Evolutionary conservation across 2,797 vertebrate genomes (phyloP).

Genomic region (Macropodus opercularis): DNA sequence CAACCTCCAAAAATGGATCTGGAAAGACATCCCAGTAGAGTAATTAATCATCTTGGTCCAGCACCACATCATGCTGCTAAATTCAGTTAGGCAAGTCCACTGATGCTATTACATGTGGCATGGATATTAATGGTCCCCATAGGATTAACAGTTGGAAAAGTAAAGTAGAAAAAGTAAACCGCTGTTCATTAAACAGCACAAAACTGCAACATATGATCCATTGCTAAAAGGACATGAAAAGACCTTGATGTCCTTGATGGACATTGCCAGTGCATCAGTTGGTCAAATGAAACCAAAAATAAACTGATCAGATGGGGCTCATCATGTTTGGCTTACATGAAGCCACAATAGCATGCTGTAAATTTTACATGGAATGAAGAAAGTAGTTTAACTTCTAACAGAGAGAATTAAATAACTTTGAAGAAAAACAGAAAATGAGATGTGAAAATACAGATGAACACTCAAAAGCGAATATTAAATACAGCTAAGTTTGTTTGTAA

Average conservation of each 20-base stretch:
- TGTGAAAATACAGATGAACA: no score
- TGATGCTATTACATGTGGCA: background rate
- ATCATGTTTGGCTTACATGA: background rate
- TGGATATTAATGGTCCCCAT: no score
- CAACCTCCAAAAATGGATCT: slow-evolving; percentile 77
- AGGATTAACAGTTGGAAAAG: no score
- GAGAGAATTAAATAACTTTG: no score
- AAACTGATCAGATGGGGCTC: background rate
- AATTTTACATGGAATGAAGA: no score
- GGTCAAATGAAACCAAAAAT: background rate
- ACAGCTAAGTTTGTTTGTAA: no score
- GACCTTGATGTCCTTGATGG: background rate
- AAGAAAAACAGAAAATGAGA: no score
- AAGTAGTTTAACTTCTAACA: background rate
- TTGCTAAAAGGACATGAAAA: background rate
- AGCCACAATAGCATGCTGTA: no score
- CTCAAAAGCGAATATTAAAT: no score
- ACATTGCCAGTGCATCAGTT: background rate
- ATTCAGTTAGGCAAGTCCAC: slow-evolving; percentile 15
- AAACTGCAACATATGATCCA: no score
- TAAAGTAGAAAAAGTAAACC: no score
- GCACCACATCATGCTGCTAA: slow-evolving; percentile 46
- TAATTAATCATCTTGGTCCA: slow-evolving; percentile 65
- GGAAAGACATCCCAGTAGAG: slow-evolving; percentile 56
- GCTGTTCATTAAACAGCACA: no score